Percentiles rank a stretch among this genome's conserved stretches.
Conservation (phyloP, 2,113 vertebrate genomes). For the Mesoclemmys tuberculata region DNA sequence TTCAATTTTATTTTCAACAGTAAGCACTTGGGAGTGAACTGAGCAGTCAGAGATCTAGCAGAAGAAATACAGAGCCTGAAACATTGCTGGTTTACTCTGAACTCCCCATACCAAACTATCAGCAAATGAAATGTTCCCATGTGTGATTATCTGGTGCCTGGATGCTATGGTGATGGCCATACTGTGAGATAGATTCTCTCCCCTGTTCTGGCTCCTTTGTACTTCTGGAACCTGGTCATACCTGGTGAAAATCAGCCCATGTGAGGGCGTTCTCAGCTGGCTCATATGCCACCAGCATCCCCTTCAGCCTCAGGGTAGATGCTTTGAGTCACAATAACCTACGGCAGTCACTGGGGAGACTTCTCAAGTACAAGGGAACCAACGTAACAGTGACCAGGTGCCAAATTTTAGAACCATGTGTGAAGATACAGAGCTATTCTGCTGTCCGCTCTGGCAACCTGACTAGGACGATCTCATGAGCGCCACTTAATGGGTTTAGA, state of each 20-base stretch:
- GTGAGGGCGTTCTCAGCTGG: accelerated
- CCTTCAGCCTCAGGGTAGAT: too few relatives aligned
- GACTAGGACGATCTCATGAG: not conserved
- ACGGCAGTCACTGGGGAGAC: not conserved
- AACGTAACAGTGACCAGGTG: not conserved
- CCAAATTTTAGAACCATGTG: not conserved
- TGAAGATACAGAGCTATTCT: not conserved
- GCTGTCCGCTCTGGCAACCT: not conserved
- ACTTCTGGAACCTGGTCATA: not conserved
- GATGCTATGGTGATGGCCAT: not conserved
- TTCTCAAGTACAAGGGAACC: not conserved
- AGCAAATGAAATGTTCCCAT: slow-evolving; percentile 15
- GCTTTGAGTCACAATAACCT: not conserved
- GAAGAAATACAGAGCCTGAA: not conserved
- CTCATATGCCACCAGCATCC: not conserved
- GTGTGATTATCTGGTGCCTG: not conserved
- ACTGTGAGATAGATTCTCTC: not conserved
- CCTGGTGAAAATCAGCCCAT: not conserved
- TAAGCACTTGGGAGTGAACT: slow-evolving; percentile 4
- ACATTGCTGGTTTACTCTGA: slow-evolving; percentile 28
- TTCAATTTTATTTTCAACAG: slow-evolving; percentile 4
- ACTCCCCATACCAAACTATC: not conserved
- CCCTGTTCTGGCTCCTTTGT: not conserved
- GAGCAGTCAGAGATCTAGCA: not conserved
- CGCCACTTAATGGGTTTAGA: not conserved